These are phyloP conservation scores for Falco naumanni DNA, from an alignment of 2,797 vertebrate genomes.

Conservation along the genomic window DNA sequence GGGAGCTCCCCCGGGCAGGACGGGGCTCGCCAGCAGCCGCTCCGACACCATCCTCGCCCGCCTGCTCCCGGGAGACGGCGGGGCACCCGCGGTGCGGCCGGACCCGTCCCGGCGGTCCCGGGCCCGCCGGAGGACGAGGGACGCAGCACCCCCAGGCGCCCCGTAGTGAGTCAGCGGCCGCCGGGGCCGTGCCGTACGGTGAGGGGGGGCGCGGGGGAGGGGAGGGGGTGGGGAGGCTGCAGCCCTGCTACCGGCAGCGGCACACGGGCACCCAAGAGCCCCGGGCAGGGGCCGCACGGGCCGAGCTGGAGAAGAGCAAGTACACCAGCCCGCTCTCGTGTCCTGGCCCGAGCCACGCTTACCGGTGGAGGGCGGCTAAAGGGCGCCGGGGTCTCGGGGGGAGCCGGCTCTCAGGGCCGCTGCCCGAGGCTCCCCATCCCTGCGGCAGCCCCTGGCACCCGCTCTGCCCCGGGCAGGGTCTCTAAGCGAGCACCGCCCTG, in stretches of 20 bases:
- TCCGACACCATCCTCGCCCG: no score
- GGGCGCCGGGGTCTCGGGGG: not conserved
- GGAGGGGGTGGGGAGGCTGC: not conserved
- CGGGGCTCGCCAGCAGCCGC: not conserved
- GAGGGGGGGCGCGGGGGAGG: no score
- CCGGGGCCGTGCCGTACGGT: not conserved
- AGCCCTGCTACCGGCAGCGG: not conserved
- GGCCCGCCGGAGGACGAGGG: not conserved
- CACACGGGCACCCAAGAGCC: not conserved
- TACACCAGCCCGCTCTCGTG: not conserved
- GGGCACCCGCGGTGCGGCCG: not conserved
- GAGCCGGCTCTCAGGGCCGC: not conserved
- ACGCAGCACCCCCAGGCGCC: not conserved
- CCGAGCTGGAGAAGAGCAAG: not conserved
- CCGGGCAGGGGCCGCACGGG: not conserved
- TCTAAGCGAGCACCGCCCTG: not conserved
- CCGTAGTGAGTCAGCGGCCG: conserved; percentile 34
- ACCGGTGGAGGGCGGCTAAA: not conserved
- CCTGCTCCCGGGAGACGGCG: not conserved
- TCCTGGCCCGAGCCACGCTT: not conserved
- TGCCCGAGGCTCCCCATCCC: not conserved
- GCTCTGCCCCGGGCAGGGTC: not conserved
- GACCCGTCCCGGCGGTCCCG: not conserved
- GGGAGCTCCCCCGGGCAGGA: not conserved
- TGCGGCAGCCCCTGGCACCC: not conserved